Percentiles rank a stretch among this genome's conserved stretches.
phyloP scores from a whole-genome alignment of 2,797 vertebrate species.

The Pangasius larnaudii region DNA sequence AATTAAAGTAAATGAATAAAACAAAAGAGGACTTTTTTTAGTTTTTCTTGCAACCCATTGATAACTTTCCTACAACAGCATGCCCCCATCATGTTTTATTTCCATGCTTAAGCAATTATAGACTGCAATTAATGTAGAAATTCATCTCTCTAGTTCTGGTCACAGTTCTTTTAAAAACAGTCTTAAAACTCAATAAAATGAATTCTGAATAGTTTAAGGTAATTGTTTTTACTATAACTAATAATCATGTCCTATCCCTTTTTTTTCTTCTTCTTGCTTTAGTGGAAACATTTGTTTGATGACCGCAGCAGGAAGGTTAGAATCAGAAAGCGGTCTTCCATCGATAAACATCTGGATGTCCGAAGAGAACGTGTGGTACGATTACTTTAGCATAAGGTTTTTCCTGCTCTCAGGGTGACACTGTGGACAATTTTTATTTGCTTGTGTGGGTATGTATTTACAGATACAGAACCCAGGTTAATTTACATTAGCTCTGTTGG shows the following conservation, averaged over 20 bases:
- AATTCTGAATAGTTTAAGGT: neutral
- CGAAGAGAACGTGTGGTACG: slow-evolving; percentile 15
- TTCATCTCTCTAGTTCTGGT: neutral
- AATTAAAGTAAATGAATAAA: neutral
- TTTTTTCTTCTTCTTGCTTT: neutral
- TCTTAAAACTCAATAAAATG: neutral
- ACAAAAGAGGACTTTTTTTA: neutral
- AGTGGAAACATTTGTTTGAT: slow-evolving; percentile 20
- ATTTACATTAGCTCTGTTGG: neutral
- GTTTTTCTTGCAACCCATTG: neutral
- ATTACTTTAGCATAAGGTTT: neutral
- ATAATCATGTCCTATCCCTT: neutral
- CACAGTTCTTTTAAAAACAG: neutral
- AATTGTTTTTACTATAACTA: neutral
- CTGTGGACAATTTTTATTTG: neutral
- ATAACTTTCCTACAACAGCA: neutral
- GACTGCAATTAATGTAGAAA: neutral
- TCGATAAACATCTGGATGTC: neutral
- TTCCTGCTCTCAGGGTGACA: neutral
- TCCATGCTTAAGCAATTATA: neutral
- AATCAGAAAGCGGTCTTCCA: neutral
- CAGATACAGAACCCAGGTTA: neutral
- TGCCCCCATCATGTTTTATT: neutral
- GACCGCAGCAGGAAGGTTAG: neutral
- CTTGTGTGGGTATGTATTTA: neutral